Base-by-base conservation (phyloP, 1,140 invertebrate genomes). In the Propsilocerus akamusi region DNA sequence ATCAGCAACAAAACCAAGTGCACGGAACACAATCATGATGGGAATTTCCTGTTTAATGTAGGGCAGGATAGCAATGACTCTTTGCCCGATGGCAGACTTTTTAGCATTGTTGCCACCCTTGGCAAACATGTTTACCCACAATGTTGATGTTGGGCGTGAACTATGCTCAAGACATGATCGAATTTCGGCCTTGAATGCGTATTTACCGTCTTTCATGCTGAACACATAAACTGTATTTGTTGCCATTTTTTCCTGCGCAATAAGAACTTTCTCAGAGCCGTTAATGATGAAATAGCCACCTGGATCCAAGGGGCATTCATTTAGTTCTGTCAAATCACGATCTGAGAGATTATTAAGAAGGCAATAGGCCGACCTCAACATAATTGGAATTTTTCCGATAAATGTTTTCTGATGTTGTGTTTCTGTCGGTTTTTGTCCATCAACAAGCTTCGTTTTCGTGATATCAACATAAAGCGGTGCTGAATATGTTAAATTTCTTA, bases 81-180 rank as follows among this genome's bases (percentile, higher is more conserved):
- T 72, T 68, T 99, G 96, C 49, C 96, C 96, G 69, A 99, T 97
- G 0, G 92, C 90, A 28, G 90, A 93, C 66, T 98, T 98, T 61
- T 93, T 93, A 3, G 92, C 87, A 58, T 86, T 91, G 70, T 92
- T 77, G 24, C 92, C 91, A 59, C 93, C 93, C 62, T 91, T 80
- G 12, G 95, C 92, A 85, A 98, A 88, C 93, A 99, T 97, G 65
- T 99, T 99, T 0, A 98, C 93, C 91, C 93, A 99, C 5, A 99
- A 67, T 8, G 94, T 98, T 24, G 90, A 96, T 1, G 94, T 96
- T 0, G 96, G 95, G 50, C 96, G 72, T 5, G 80, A 83, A 60
- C 79, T 81, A 65, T 99, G 92, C 64, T 99, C 96, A 41, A 98
- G 68, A 62, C 91, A 96, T 0, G 94, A 97, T 14, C 96, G 72